Evolutionary conservation across 2,797 vertebrate genomes (phyloP).

Genomic region (Semotilus atromaculatus): DNA sequence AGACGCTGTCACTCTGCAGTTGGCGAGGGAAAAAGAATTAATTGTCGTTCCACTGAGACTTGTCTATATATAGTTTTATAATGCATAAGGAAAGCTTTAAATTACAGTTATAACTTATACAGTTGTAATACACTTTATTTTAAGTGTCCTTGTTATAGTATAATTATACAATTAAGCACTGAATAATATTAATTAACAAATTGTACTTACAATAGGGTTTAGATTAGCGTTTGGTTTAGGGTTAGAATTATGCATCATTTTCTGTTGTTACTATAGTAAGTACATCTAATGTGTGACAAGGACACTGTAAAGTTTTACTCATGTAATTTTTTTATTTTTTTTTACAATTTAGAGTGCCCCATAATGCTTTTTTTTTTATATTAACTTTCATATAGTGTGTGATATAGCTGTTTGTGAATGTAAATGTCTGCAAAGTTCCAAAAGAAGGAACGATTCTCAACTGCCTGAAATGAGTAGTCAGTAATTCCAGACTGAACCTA

Average conservation of each 20-base stretch:
- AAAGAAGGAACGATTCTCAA: neutral
- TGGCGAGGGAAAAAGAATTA: neutral
- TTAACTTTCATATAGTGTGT: neutral
- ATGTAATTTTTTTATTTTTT: no score
- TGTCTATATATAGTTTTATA: neutral
- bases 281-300: neutral
- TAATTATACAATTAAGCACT: neutral
- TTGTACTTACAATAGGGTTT: neutral
- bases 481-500: neutral
- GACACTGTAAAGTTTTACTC: neutral
- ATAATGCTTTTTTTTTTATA: neutral
- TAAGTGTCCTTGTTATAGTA: neutral
- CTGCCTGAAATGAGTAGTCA: neutral
- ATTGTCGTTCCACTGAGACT: neutral
- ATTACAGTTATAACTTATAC: neutral
- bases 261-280: neutral
- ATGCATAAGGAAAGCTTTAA: neutral
- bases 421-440: neutral
- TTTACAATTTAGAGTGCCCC: neutral
- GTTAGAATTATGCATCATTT: neutral
- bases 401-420: neutral
- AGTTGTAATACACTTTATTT: neutral
- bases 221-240: neutral
- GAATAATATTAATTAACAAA: neutral
- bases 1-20: conserved; percentile 57